phyloP scores from a whole-genome alignment of 2,888 invertebrate species.

The Tetramorium bicarinatum region DNA sequence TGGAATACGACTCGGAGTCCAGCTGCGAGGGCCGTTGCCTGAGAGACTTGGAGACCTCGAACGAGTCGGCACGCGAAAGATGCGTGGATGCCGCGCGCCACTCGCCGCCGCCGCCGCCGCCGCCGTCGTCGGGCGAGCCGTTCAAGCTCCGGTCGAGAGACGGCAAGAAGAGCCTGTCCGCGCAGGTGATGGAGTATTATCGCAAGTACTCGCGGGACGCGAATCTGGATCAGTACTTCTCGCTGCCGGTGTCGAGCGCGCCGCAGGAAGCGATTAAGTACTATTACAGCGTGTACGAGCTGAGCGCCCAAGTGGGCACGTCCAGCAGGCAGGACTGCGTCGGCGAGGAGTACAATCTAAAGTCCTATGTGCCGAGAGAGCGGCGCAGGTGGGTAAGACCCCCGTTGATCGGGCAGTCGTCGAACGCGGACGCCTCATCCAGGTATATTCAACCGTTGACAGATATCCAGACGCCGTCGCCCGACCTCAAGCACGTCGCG shows the following conservation, averaged over 20 bases:
- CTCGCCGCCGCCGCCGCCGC: slow-evolving; percentile 53
- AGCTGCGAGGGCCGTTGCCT: slow-evolving; percentile 78
- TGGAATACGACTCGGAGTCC: slow-evolving; percentile 83
- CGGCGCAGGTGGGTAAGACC: slow-evolving; percentile 85
- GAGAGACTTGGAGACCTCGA: slow-evolving; percentile 73
- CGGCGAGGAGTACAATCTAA: slow-evolving; percentile 76
- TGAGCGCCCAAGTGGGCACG: slow-evolving; percentile 69
- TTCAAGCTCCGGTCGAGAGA: slow-evolving; percentile 49
- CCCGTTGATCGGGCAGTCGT: slow-evolving; percentile 84
- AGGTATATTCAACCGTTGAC: slow-evolving; percentile 72
- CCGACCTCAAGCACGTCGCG: slow-evolving; percentile 71
- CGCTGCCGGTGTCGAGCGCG: slow-evolving; percentile 75
- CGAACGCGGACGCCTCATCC: slow-evolving; percentile 75
- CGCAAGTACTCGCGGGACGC: slow-evolving; percentile 90
- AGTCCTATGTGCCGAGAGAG: slow-evolving; percentile 79
- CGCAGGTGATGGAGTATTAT: slow-evolving; percentile 89
- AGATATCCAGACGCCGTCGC: slow-evolving; percentile 74
- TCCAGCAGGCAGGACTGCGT: slow-evolving; percentile 73
- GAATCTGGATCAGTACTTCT: slow-evolving; percentile 91
- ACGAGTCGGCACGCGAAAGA: slow-evolving; percentile 58
- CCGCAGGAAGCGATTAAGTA: slow-evolving; percentile 75
- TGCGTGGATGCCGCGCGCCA: slow-evolving; percentile 63
- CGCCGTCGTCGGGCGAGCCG: slow-evolving; percentile 59
- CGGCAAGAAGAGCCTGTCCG: slow-evolving; percentile 77
- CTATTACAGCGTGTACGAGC: slow-evolving; percentile 78